Conservation (phyloP, 2,797 vertebrate species). For the Prunella strophiata region DNA sequence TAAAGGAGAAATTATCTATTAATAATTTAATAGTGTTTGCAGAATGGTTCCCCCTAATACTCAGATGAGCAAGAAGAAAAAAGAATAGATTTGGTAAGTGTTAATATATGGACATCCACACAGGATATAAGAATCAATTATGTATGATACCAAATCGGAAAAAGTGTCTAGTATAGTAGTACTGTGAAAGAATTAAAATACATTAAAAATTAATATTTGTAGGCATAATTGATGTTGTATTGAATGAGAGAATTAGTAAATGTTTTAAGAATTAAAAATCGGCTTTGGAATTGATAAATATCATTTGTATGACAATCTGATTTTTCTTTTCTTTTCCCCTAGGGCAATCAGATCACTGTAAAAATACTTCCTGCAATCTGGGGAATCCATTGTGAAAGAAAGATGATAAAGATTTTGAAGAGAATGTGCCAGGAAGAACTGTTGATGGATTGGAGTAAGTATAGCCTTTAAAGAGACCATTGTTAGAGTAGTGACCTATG, state of each 20-base stretch:
- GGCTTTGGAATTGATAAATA: background rate
- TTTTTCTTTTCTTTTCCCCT: background rate
- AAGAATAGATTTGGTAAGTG: background rate
- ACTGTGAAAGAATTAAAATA: background rate
- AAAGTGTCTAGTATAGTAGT: background rate
- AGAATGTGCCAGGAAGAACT: background rate
- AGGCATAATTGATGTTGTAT: background rate
- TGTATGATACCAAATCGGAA: background rate
- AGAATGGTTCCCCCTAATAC: background rate
- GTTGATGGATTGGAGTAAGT: background rate
- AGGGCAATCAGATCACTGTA: background rate
- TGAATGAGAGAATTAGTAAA: background rate
- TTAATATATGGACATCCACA: background rate
- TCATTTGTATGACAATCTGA: background rate
- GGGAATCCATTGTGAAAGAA: background rate
- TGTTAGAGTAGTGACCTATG: background rate
- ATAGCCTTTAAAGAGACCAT: background rate
- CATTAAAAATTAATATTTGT: background rate
- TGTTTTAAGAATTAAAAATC: background rate
- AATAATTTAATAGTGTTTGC: constrained; percentile 23
- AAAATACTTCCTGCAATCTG: background rate
- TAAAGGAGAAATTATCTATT: background rate
- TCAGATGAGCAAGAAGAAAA: background rate
- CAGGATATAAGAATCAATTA: background rate
- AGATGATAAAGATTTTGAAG: background rate